Conservation (phyloP, 2,888 invertebrate species). For the Agonopterix subpropinquella region DNA sequence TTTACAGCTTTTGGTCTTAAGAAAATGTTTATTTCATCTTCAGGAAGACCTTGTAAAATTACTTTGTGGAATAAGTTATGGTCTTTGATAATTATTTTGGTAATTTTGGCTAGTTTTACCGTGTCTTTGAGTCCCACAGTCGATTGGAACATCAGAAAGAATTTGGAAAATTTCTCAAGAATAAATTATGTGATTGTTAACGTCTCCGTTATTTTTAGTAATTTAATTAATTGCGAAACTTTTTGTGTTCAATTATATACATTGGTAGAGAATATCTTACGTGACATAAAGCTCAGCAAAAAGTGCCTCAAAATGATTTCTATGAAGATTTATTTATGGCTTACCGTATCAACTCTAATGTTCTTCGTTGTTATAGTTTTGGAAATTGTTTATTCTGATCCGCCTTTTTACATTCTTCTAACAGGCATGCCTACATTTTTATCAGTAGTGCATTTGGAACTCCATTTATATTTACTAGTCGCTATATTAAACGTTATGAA, state of each 20-base stretch:
- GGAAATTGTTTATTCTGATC: conserved; percentile 24
- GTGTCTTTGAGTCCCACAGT: conserved; percentile 12
- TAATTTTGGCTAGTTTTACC: conserved; percentile 14
- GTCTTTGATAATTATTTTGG: conserved; percentile 20
- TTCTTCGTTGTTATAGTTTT: conserved; percentile 21
- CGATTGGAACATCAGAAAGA: conserved; percentile 17
- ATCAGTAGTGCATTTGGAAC: conserved; percentile 29
- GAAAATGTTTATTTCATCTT: conserved; percentile 21
- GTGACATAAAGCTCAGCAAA: conserved; percentile 19
- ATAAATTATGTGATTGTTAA: conserved; percentile 29
- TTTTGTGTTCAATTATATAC: conserved; percentile 23
- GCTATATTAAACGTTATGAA: conserved; percentile 33
- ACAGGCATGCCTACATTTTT: conserved; percentile 37
- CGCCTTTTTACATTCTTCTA: conserved; percentile 26
- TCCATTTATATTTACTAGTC: conserved; percentile 33
- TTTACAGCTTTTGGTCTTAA: conserved; percentile 26
- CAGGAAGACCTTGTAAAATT: conserved; percentile 1
- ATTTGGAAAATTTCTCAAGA: conserved; percentile 23
- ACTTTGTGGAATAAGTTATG: conserved; percentile 19
- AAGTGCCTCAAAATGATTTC: conserved; percentile 23
- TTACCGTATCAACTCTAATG: conserved; percentile 16
- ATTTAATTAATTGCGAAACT: conserved; percentile 18
- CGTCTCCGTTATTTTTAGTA: conserved; percentile 19
- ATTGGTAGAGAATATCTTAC: conserved; percentile 17
- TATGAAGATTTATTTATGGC: conserved; percentile 33